Evolutionary conservation across 2,797 vertebrate species (phyloP).

Genomic region (Accipiter fasciatus): DNA sequence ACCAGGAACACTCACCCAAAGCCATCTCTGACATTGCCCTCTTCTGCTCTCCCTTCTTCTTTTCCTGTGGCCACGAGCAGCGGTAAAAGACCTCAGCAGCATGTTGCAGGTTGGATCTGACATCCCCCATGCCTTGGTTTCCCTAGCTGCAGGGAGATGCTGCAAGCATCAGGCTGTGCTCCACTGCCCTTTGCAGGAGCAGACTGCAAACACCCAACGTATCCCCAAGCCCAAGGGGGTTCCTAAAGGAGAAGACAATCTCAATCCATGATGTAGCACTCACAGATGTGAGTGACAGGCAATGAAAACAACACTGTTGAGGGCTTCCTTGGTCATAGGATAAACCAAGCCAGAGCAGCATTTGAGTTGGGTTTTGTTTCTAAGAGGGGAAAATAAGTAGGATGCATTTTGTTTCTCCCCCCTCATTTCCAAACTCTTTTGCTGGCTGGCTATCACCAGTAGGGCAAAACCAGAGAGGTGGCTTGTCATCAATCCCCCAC

Average conservation of each 20-base stretch:
- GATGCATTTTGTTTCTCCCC: neutral
- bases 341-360: neutral
- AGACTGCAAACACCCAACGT: neutral
- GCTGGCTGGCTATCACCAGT: neutral
- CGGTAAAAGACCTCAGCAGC: neutral
- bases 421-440: neutral
- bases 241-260: neutral
- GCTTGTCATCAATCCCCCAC: neutral
- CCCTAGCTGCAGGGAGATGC: neutral
- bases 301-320: rapidly evolving
- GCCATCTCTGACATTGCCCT: neutral
- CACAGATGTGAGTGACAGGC: rapidly evolving
- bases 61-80: neutral
- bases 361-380: neutral
- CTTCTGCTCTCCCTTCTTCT: neutral
- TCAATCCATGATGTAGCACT: neutral
- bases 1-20: neutral
- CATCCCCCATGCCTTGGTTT: neutral
- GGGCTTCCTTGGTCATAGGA: neutral
- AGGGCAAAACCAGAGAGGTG: neutral
- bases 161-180: neutral
- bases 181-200: neutral
- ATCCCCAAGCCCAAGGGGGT: neutral
- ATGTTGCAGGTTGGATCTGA: neutral
- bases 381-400: neutral